A percentile compares a stretch with the other conserved stretches of the same genome.
Conservation (phyloP, 2,888 invertebrate genomes). For the Rhabditophanes sp. region DNA sequence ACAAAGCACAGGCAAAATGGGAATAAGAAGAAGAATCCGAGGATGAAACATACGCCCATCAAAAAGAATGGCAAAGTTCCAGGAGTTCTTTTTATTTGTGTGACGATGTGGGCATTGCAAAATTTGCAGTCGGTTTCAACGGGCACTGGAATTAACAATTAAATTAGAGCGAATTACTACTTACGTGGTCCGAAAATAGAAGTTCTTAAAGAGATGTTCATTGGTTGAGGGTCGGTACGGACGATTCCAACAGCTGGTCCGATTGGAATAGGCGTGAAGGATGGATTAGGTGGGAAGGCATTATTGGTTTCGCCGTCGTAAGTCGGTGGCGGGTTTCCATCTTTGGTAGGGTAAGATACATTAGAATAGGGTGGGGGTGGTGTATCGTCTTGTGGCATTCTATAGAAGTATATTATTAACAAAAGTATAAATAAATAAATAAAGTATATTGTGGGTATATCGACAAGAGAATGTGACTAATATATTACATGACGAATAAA, state of each 20-base stretch:
- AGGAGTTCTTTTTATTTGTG: constrained; percentile 25
- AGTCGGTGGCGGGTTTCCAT: constrained; percentile 1
- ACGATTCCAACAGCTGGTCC: not conserved
- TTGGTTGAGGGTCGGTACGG: too few relatives aligned
- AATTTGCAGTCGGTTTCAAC: constrained; percentile 39
- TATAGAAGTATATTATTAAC: too few relatives aligned
- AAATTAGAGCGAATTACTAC: constrained; percentile 12
- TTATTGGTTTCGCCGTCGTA: not conserved
- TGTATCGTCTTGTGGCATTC: too few relatives aligned
- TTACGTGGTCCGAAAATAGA: too few relatives aligned
- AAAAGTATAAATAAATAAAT: too few relatives aligned
- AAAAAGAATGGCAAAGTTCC: constrained; percentile 27
- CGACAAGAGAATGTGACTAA: too few relatives aligned
- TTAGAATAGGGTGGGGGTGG: constrained; percentile 4
- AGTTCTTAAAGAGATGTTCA: too few relatives aligned
- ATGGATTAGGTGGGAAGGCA: not conserved
- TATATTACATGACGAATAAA: too few relatives aligned
- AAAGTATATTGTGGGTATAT: too few relatives aligned
- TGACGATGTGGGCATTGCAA: constrained; percentile 38
- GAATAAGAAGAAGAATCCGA: constrained; percentile 34
- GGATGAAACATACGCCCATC: constrained; percentile 19
- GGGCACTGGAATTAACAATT: constrained; percentile 27
- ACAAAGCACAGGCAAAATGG: constrained; percentile 33
- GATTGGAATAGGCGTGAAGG: constrained; percentile 1
- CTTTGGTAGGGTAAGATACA: not conserved